Conservation (phyloP, 2,888 invertebrate genomes). For the Xestobium rufovillosum region DNA sequence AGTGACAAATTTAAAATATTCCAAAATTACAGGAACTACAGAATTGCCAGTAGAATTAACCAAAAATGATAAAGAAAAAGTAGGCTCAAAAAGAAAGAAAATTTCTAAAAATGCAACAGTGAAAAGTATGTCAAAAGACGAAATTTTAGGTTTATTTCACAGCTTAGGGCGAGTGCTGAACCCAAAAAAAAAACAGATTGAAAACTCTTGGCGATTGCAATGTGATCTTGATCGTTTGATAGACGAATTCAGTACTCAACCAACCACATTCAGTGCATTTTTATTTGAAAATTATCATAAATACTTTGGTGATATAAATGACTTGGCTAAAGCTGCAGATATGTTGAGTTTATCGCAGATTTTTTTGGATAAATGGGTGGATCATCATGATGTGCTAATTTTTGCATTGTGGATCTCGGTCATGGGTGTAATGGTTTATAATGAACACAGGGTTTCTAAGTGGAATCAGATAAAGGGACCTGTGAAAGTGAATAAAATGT, state of each 20-base stretch:
- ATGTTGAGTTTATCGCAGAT: slow-evolving; percentile 64
- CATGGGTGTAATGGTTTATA: slow-evolving; percentile 64
- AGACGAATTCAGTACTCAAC: slow-evolving; percentile 59
- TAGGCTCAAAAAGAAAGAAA: slow-evolving; percentile 38
- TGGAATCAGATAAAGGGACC: slow-evolving; percentile 67
- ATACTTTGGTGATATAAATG: slow-evolving; percentile 55
- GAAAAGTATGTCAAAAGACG: slow-evolving; percentile 55
- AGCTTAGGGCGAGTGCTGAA: slow-evolving; percentile 69
- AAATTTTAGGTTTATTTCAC: slow-evolving; percentile 65
- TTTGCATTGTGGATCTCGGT: slow-evolving; percentile 58
- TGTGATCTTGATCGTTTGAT: slow-evolving; percentile 60
- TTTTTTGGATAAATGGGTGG: slow-evolving; percentile 60
- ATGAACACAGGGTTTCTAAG: slow-evolving; percentile 57
- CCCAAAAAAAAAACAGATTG: slow-evolving; percentile 55
- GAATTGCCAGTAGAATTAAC: slow-evolving; percentile 23
- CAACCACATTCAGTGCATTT: slow-evolving; percentile 59
- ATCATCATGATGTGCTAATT: slow-evolving; percentile 30
- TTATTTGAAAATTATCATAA: slow-evolving; percentile 65
- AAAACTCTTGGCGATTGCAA: slow-evolving; percentile 44
- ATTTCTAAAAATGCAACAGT: slow-evolving; percentile 29
- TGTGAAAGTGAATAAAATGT: slow-evolving; percentile 30
- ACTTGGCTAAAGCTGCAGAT: slow-evolving; percentile 53
- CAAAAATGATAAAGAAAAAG: slow-evolving; percentile 28
- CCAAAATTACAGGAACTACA: slow-evolving; percentile 25
- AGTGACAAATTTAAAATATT: no score